A percentile compares a stretch with the other conserved stretches of the same genome.
These are phyloP conservation scores for Montipora capricornis DNA, from an alignment of 64 coral and sea anemone genomes.

Conservation along the genomic window DNA sequence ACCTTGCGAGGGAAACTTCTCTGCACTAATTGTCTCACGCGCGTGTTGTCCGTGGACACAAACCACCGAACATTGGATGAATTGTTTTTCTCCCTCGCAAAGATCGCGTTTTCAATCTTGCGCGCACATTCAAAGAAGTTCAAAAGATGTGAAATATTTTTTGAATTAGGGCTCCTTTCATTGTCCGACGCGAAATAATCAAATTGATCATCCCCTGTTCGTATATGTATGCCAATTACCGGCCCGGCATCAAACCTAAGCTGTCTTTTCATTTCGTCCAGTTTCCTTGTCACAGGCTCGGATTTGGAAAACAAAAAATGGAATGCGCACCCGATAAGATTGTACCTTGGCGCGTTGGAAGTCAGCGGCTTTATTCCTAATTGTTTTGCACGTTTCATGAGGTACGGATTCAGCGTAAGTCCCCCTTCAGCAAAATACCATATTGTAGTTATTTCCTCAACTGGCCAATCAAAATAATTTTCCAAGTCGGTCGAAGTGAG, in stretches of 20 bases:
- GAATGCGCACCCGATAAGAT: constrained; percentile 87
- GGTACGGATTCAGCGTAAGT: constrained; percentile 59
- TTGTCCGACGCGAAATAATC: constrained; percentile 67
- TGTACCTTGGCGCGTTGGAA: constrained; percentile 65
- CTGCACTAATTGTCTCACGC: constrained; percentile 62
- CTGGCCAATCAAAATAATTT: constrained; percentile 69
- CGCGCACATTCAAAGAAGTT: constrained; percentile 76
- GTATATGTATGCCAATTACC: constrained; percentile 80
- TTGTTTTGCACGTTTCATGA: constrained; percentile 67
- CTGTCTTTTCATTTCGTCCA: constrained; percentile 28
- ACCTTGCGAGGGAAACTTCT: constrained; percentile 61
- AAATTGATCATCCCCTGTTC: constrained; percentile 88
- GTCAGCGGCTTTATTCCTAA: constrained; percentile 69
- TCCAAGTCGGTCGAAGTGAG: constrained; percentile 72
- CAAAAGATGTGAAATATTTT: constrained; percentile 47
- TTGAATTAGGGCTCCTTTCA: constrained; percentile 19
- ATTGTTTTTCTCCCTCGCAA: constrained; percentile 7
- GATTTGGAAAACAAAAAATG: constrained; percentile 85
- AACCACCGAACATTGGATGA: constrained; percentile 64
- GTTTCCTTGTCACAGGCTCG: constrained; percentile 25
- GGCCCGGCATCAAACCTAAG: constrained; percentile 46
- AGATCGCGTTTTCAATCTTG: constrained; percentile 64
- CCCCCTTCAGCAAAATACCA: constrained; percentile 94
- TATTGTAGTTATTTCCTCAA: constrained; percentile 82
- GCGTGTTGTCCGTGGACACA: constrained; percentile 71